Evolutionary conservation across 2,113 vertebrate species (phyloP), one percentile per base, ranked within the genome.

Genomic region (Struthidea cinerea): DNA sequence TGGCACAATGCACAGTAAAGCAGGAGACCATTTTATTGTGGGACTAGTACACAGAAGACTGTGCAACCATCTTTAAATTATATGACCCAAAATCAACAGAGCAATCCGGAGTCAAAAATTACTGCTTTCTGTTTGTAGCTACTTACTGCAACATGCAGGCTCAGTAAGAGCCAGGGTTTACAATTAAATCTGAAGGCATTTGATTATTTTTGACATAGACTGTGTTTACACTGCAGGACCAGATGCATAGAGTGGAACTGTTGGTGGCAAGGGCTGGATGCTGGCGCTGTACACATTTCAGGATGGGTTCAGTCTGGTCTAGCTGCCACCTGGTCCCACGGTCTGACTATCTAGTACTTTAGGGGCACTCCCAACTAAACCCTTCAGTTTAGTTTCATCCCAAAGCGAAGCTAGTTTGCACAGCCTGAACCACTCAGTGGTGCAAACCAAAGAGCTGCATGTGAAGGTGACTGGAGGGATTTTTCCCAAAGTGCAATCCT

Each of bases 11-110:
- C 57, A 87, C 64, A 73, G 46, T 78, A 82, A 91, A 93, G 90
- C 86, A 91, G 70, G 42, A 96, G 61, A 96, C 86, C 74, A 75
- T 96, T 95, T 94, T 84, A 93, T 64, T 82, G 61, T 78, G 46
- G 77, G 76, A 61, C 61, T 73, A 50, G 49, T 75, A 73, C 37
- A 95, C 23, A 89, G 77, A 90, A 89, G 37, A 73, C 46, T 50
- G 14, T 73, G 53, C 18, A 84, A 90, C 44, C 59, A 32, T 75
- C 92, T 93, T 92, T 87, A 94, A 94, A 92, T 73, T 90, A 87
- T 84, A 93, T 57, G 64, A 84, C 33, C 65, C 86, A 81, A 95
- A 95, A 94, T 47, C 61, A 89, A 91, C 80, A 87, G 83, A 95
- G 69, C 65, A 95, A 89, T 57, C 26, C 65, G 73, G 74, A 61